Evolutionary conservation across 2,113 vertebrate species (phyloP).

Genomic region (Etheostoma cragini): DNA sequence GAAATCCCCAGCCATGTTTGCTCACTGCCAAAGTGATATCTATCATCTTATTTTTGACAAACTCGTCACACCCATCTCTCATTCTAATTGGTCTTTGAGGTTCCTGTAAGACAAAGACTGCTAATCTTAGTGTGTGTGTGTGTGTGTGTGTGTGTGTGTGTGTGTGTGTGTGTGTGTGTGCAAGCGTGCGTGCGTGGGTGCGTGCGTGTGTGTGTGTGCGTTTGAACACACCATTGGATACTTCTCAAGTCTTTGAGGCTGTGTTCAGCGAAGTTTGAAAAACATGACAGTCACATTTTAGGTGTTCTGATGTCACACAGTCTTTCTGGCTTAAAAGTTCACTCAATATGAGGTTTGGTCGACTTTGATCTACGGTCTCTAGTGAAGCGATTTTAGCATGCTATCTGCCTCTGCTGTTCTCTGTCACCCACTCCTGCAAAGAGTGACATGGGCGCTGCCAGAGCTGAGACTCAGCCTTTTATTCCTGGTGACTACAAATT

Average conservation of each 20-base stretch:
- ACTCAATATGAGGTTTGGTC: slow-evolving; percentile 78
- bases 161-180: too few species aligned
- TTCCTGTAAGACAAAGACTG: slow-evolving; percentile 73
- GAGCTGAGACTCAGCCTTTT: slow-evolving; percentile 71
- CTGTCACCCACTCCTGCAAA: slow-evolving; percentile 77
- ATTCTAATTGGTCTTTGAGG: slow-evolving; percentile 80
- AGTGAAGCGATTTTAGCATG: slow-evolving; percentile 81
- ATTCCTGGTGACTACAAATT: slow-evolving; percentile 79
- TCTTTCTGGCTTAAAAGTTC: slow-evolving; percentile 80
- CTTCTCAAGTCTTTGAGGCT: slow-evolving; percentile 69
- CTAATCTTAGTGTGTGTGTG: slow-evolving; percentile 65
- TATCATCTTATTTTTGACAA: slow-evolving; percentile 79
- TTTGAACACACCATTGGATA: slow-evolving; percentile 68
- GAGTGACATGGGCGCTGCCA: slow-evolving; percentile 80
- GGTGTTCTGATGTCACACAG: slow-evolving; percentile 81
- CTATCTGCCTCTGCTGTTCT: slow-evolving; percentile 79
- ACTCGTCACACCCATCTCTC: slow-evolving; percentile 74
- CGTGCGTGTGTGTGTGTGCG: not conserved
- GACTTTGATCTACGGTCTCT: slow-evolving; percentile 82
- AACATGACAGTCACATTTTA: slow-evolving; percentile 84
- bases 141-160: slow-evolving; percentile 28
- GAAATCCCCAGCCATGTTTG: slow-evolving; percentile 76
- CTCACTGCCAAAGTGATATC: slow-evolving; percentile 69
- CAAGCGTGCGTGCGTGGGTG: too few species aligned
- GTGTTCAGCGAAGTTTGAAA: slow-evolving; percentile 73